Conservation (phyloP, 2,113 vertebrate genomes). For the Solea solea region DNA sequence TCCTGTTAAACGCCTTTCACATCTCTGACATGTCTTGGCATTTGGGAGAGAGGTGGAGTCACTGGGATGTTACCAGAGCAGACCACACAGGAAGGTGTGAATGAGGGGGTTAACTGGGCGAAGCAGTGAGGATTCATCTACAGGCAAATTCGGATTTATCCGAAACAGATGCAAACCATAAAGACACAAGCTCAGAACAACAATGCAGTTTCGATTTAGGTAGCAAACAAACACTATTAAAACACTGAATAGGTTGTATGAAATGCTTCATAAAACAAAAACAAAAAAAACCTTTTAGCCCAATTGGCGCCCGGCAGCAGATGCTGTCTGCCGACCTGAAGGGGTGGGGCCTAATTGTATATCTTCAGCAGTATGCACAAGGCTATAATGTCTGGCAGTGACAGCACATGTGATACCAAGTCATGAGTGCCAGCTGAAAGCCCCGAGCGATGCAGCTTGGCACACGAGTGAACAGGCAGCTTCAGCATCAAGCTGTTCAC, state of each 20-base stretch:
- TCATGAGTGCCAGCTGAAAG: slow-evolving; percentile 52
- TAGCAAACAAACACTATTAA: not conserved
- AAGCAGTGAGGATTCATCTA: slow-evolving; percentile 8
- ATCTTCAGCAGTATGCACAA: slow-evolving; percentile 32
- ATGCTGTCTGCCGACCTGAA: slow-evolving; percentile 50
- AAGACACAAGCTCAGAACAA: not conserved
- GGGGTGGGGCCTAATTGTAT: slow-evolving; percentile 39
- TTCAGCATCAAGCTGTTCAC: slow-evolving; percentile 51
- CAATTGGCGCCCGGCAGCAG: slow-evolving; percentile 45
- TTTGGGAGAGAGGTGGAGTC: slow-evolving; percentile 23
- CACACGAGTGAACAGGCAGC: slow-evolving; percentile 54
- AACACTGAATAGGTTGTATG: not conserved
- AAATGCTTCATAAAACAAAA: slow-evolving; percentile 10
- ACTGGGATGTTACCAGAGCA: slow-evolving; percentile 25
- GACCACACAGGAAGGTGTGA: slow-evolving; percentile 61
- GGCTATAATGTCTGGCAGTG: slow-evolving; percentile 35
- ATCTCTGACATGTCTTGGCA: slow-evolving; percentile 52
- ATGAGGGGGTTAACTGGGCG: slow-evolving; percentile 12
- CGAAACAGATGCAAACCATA: slow-evolving; percentile 19
- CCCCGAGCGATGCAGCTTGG: not conserved
- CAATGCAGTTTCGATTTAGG: not conserved
- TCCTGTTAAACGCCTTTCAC: slow-evolving; percentile 51
- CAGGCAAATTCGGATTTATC: not conserved
- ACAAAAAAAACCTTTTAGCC: slow-evolving; percentile 13
- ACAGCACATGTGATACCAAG: slow-evolving; percentile 49